Evolutionary conservation across 2,888 invertebrate species (phyloP).

Genomic region (Xestoiulus laeticollis): DNA sequence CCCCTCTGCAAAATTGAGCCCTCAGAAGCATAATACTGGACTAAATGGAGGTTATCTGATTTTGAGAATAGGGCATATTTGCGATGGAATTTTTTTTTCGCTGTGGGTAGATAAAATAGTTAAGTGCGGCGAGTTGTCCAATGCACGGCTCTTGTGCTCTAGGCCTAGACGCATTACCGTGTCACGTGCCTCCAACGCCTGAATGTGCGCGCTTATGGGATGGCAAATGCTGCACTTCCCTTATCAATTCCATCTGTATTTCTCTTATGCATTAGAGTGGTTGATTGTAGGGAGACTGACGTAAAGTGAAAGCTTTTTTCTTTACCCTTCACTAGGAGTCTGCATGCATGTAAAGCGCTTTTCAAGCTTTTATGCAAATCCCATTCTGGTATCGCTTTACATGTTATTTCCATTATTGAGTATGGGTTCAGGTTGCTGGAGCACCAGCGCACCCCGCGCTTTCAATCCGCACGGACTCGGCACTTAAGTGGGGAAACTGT

Average conservation of each 20-base stretch:
- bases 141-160: not conserved
- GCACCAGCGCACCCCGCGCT: not conserved
- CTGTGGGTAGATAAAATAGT: not conserved
- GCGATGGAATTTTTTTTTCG: not conserved
- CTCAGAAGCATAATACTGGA: no score
- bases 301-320: constrained; percentile 47
- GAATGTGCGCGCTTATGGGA: not conserved
- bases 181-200: not conserved
- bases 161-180: constrained; percentile 25
- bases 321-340: constrained; percentile 44
- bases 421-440: constrained; percentile 42
- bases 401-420: constrained; percentile 53
- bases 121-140: not conserved
- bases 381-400: constrained; percentile 53
- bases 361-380: constrained; percentile 54
- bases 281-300: constrained; percentile 29
- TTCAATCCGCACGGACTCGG: constrained; percentile 19
- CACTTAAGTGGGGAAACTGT: constrained; percentile 34
- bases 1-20: no score
- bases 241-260: constrained; percentile 37
- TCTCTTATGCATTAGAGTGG: constrained; percentile 34
- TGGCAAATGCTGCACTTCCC: constrained; percentile 34
- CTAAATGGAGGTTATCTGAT: not conserved
- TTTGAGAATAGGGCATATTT: not conserved
- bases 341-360: constrained; percentile 48